Percentiles rank a stretch among this genome's conserved stretches.
phyloP scores from a whole-genome alignment of 2,797 vertebrate genomes.

The Ctenosaura bakeri region DNA sequence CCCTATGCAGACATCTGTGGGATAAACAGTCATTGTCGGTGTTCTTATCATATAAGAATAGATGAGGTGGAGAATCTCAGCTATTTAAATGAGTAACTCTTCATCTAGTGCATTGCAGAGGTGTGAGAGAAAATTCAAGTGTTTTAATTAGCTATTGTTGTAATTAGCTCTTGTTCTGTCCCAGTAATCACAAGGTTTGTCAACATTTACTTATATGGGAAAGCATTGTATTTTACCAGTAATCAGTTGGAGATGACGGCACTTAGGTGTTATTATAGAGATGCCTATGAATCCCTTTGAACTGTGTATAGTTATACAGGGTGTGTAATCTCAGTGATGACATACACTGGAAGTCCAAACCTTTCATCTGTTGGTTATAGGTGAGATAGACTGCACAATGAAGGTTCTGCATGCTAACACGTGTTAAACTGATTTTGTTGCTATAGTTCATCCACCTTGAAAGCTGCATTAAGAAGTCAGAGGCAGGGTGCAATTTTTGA shows the following conservation, averaged over 20 bases:
- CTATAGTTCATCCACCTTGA: not conserved
- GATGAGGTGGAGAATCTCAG: not conserved
- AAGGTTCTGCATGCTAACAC: not conserved
- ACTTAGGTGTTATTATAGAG: not conserved
- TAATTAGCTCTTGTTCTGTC: not conserved
- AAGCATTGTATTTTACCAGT: not conserved
- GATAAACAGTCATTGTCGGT: not conserved
- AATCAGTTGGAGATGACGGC: too few species aligned
- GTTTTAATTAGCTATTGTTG: too few species aligned
- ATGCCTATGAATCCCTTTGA: too few species aligned
- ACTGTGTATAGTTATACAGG: not conserved
- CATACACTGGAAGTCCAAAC: not conserved
- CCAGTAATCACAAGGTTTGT: not conserved
- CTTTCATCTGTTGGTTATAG: not conserved
- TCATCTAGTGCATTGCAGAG: not conserved
- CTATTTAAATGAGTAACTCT: not conserved
- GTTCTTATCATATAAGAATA: not conserved
- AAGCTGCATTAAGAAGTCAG: not conserved
- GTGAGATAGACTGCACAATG: not conserved
- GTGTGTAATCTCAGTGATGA: not conserved
- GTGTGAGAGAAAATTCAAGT: not conserved
- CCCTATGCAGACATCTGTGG: not conserved
- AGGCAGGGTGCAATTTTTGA: not conserved
- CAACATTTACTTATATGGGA: not conserved
- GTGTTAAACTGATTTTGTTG: not conserved